Conservation (phyloP, 2,797 vertebrate genomes). For the Parotocinclus haroldoi region DNA sequence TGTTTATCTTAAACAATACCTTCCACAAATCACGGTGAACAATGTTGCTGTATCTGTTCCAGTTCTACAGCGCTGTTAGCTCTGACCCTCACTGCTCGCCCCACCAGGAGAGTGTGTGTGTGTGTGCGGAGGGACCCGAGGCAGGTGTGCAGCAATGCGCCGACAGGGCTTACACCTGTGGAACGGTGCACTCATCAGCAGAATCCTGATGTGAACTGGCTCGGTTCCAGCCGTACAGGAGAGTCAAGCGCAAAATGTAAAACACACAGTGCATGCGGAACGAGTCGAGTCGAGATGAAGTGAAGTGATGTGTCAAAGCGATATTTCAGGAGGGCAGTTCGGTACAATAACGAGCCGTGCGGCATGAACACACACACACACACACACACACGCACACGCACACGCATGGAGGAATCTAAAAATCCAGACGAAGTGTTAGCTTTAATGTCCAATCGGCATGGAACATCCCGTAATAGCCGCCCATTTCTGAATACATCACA, state of each 20-base stretch:
- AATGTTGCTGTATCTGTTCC: conserved; percentile 1
- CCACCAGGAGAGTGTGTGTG: too few relatives aligned
- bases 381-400: not conserved
- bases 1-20: conserved; percentile 55
- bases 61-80: not conserved
- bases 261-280: not conserved
- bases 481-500: conserved; percentile 76
- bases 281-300: not conserved
- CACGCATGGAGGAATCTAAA: not conserved
- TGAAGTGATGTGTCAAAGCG: not conserved
- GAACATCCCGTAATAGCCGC: conserved; percentile 21
- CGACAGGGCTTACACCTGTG: conserved; percentile 38
- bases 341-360: too few relatives aligned
- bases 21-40: conserved; percentile 50
- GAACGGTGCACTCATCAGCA: conserved; percentile 24
- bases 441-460: conserved; percentile 24
- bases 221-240: conserved; percentile 9
- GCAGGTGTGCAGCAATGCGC: conserved; percentile 20
- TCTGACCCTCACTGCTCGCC: conserved; percentile 2
- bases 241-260: conserved; percentile 4
- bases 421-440: conserved; percentile 4
- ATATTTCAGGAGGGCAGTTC: not conserved
- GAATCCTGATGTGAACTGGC: conserved; percentile 12
- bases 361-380: not conserved
- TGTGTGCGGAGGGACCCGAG: not conserved